These are phyloP conservation scores for Lasioglossum albipes DNA, from an alignment of 1,140 invertebrate genomes.

Conservation along the genomic window DNA sequence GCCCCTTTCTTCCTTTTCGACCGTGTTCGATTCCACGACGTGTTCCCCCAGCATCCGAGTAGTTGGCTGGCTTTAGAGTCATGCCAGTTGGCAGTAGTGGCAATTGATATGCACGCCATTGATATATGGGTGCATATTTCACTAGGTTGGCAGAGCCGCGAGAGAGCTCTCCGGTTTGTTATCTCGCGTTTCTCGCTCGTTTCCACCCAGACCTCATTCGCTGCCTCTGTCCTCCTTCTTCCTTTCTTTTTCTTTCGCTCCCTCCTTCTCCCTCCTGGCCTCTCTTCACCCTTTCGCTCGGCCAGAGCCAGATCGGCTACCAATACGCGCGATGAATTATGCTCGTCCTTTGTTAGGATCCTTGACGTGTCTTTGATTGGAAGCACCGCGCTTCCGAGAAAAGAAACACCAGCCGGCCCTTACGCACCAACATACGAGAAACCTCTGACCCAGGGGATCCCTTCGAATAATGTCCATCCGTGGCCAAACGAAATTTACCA, in stretches of 20 bases:
- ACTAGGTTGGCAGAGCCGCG: conserved; percentile 62
- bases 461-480: conserved; percentile 29
- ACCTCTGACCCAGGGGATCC: conserved; percentile 54
- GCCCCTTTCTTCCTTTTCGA: conserved; percentile 15
- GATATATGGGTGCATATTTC: conserved; percentile 69
- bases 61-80: conserved; percentile 64
- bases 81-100: conserved; percentile 67
- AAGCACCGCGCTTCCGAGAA: conserved; percentile 42
- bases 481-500: conserved; percentile 51
- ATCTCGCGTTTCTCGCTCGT: conserved; percentile 41
- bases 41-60: conserved; percentile 33
- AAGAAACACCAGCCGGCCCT: background rate
- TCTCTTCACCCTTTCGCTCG: conserved; percentile 11
- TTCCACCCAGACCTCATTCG: background rate
- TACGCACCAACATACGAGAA: conserved; percentile 39
- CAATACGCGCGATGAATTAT: conserved; percentile 65
- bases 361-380: conserved; percentile 66
- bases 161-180: conserved; percentile 57
- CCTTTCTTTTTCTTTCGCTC: background rate
- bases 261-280: background rate
- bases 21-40: conserved; percentile 27
- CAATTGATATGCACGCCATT: conserved; percentile 68
- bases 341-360: conserved; percentile 60
- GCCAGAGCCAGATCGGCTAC: conserved; percentile 54
- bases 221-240: too few relatives aligned